Conservation (phyloP, 2,113 vertebrate genomes). For the Mustelus asterias region DNA sequence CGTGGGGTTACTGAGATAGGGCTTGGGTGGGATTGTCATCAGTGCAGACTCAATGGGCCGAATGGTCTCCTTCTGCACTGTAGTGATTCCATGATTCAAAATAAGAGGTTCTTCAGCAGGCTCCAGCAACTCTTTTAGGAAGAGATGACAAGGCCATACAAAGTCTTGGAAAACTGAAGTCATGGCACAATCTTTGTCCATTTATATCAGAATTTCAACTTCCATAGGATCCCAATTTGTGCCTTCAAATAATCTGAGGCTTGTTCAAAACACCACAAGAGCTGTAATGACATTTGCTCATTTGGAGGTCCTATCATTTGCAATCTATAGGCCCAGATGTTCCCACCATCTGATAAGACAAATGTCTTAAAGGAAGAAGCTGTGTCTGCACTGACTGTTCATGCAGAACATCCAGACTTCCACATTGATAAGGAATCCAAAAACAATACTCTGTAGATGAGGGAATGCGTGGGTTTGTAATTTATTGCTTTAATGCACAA, state of each 20-base stretch:
- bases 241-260: not conserved
- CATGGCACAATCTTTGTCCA: not conserved
- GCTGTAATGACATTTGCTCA: not conserved
- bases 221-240: not conserved
- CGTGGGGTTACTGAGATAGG: too few species aligned
- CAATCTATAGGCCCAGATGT: not conserved
- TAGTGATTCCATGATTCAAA: too few species aligned
- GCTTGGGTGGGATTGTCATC: too few species aligned
- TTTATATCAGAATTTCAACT: not conserved
- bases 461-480: not conserved
- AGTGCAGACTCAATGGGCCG: too few species aligned
- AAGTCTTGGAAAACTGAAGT: not conserved
- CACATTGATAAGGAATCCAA: not conserved
- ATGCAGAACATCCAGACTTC: not conserved
- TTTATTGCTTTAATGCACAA: not conserved
- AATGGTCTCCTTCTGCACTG: too few species aligned
- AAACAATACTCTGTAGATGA: not conserved
- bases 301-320: not conserved
- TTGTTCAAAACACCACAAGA: not conserved
- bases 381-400: not conserved
- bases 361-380: not conserved
- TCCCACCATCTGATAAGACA: not conserved
- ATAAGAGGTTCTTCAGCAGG: not conserved
- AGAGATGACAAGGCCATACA: not conserved
- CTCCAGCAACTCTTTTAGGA: not conserved